Evolutionary conservation across 1,140 invertebrate genomes (phyloP), one percentile per base, ranked within the genome.

Genomic region (Bombus ignitus): DNA sequence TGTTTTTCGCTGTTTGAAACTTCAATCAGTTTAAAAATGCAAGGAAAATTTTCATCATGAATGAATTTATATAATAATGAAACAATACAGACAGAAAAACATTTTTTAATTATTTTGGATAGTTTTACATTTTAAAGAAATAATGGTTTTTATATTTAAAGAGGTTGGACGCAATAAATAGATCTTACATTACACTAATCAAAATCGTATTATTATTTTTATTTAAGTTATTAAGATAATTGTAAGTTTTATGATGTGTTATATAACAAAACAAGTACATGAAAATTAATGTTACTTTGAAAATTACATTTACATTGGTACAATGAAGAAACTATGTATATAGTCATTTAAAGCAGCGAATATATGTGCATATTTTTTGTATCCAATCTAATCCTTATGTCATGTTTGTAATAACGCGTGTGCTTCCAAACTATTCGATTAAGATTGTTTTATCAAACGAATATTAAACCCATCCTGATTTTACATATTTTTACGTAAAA

Each of bases 361-460:
- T 65, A 37, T 42, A 32, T 65, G 18, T 4, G 5, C 1, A 15
- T 15, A 35, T 75, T 28, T 75, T 53, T 53, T 28, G 13, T 37
- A 37, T 10, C 1, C 35, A 70, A 6, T 22, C 25, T 62, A 62
- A 81, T n/a, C 18, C 12, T 39, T 37, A 32, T 80, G 32, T 62
- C 25, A 85, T 62, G 39, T 80, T 78, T 71, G 32, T 25, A 39
- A 39, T n/a, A 42, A 62, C 72, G 59, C 10, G 37, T 59, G 8
- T 66, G 32, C 32, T 25, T 71, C 37, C 2, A 57, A 53, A 37
- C 10, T 80, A 80, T 72, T 76, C 42, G 79, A 72, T 72, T 42
- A 62, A 28, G 25, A 25, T 6, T 22, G n/a, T 37, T 37, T 13
- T 72, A 39, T 79, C 32, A 28, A 15, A 72, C 32, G 72, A 80